Conservation (phyloP, 1,140 invertebrate genomes). For the Drosophila serrata region DNA sequence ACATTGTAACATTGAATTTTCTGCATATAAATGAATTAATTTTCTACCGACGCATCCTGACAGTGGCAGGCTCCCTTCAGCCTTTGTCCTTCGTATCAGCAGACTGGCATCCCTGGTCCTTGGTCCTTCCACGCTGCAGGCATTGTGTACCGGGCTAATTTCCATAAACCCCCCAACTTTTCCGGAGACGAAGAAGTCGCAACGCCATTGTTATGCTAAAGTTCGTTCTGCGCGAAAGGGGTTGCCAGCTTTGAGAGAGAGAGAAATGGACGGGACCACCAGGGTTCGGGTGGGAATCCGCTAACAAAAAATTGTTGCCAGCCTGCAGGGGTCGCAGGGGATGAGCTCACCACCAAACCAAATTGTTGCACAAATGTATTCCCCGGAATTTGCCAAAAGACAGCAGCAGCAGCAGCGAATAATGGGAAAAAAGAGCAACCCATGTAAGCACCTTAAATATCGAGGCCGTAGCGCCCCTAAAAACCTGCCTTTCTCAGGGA, state of each 20-base stretch:
- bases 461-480: slow-evolving; percentile 49
- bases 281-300: slow-evolving; percentile 56
- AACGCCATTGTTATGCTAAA: slow-evolving; percentile 83
- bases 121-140: slow-evolving; percentile 44
- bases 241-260: slow-evolving; percentile 40
- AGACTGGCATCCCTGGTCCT: slow-evolving; percentile 19
- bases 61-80: slow-evolving; percentile 11
- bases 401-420: slow-evolving; percentile 15
- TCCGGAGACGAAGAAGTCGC: slow-evolving; percentile 57
- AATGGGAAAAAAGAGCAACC: slow-evolving; percentile 68
- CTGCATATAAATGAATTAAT: slow-evolving; percentile 85
- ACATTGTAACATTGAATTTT: slow-evolving; percentile 83
- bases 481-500: slow-evolving; percentile 19
- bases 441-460: slow-evolving; percentile 82
- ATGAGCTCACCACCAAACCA: slow-evolving; percentile 79
- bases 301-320: slow-evolving; percentile 47
- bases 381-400: slow-evolving; percentile 31
- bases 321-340: slow-evolving; percentile 47
- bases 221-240: slow-evolving; percentile 56
- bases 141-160: slow-evolving; percentile 77
- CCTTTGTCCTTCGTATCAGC: slow-evolving; percentile 36
- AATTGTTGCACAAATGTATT: slow-evolving; percentile 73
- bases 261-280: slow-evolving; percentile 33
- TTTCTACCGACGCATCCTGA: slow-evolving; percentile 57
- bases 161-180: slow-evolving; percentile 70